Percentiles rank a stretch among this genome's conserved stretches.
These are phyloP conservation scores for Chrysina gloriosa DNA, from an alignment of 2,888 invertebrate genomes.

Conservation along the genomic window DNA sequence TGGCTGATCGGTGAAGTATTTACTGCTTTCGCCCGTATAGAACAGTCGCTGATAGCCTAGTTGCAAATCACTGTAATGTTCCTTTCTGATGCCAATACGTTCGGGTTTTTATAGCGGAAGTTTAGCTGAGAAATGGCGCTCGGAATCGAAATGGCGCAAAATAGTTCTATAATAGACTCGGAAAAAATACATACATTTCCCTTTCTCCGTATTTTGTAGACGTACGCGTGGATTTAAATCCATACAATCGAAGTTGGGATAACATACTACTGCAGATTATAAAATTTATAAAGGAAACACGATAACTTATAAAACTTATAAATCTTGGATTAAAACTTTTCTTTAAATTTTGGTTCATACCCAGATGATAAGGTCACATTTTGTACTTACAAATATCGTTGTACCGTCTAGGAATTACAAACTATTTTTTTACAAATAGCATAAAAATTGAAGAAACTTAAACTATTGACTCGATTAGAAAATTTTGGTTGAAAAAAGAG, in stretches of 20 bases:
- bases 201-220: neutral
- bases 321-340: no score
- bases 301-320: no score
- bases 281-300: no score
- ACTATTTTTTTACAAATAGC: no score
- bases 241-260: neutral
- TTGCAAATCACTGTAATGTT: constrained; percentile 62
- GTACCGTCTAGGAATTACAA: no score
- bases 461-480: no score
- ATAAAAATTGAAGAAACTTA: no score
- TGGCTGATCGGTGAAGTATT: constrained; percentile 65
- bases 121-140: constrained; percentile 44
- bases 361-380: no score
- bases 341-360: no score
- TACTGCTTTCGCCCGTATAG: constrained; percentile 61
- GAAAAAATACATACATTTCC: constrained; percentile 32
- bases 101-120: constrained; percentile 45
- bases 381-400: no score
- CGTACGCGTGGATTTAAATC: neutral
- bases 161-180: constrained; percentile 44
- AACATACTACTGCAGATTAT: neutral
- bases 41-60: constrained; percentile 54
- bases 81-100: constrained; percentile 52
- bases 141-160: constrained; percentile 46
- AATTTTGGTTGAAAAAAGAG: no score